A percentile compares a stretch with the other conserved stretches of the same genome.
These are phyloP conservation scores for Cygnus atratus DNA, from an alignment of 2,113 vertebrate species.

Conservation along the genomic window DNA sequence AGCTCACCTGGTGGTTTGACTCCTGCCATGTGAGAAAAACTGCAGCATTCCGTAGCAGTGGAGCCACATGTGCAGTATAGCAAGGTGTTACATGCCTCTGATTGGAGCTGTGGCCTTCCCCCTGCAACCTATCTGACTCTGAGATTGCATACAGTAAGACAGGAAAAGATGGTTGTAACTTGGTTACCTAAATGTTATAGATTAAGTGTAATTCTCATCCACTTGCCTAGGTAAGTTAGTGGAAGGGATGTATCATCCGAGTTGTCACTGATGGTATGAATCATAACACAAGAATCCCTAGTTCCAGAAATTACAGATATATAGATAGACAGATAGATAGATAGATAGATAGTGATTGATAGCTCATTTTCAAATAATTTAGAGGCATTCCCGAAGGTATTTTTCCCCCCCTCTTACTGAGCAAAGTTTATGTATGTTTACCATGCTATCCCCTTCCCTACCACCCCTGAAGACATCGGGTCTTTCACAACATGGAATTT, in stretches of 20 bases:
- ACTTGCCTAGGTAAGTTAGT: background rate
- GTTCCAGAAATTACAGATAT: no score
- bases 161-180: background rate
- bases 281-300: background rate
- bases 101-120: background rate
- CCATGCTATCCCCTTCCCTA: background rate
- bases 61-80: background rate
- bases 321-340: no score
- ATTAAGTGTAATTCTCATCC: background rate
- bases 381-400: background rate
- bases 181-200: background rate
- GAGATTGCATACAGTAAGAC: background rate
- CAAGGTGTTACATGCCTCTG: background rate
- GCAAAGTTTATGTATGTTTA: background rate
- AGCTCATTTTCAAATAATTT: background rate
- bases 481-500: background rate
- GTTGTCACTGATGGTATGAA: background rate
- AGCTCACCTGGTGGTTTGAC: background rate
- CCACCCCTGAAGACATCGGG: background rate
- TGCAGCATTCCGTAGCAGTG: background rate
- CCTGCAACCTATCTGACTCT: background rate
- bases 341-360: no score
- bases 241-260: background rate
- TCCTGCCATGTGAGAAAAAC: background rate
- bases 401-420: background rate